Percentiles rank a stretch among this genome's conserved stretches.
These are phyloP conservation scores for Rhagonycha lutea DNA, from an alignment of 2,888 invertebrate genomes.

Conservation along the genomic window DNA sequence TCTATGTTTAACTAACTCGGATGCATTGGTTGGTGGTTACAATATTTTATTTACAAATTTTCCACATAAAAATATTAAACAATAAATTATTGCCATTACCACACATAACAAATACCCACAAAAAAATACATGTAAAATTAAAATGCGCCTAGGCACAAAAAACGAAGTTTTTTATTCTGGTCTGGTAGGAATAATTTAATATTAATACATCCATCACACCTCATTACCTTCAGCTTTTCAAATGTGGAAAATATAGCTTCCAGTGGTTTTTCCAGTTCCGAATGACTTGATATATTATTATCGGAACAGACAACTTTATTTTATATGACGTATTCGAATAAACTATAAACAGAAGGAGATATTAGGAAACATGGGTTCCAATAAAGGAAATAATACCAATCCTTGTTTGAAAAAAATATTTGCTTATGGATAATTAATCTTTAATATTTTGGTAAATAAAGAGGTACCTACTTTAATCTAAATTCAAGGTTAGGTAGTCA, in stretches of 20 bases:
- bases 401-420: neutral
- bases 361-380: neutral
- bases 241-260: conserved; percentile 30
- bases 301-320: neutral
- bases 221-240: conserved; percentile 40
- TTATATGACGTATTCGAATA: neutral
- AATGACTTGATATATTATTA: too few species aligned
- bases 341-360: neutral
- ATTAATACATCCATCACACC: conserved; percentile 40
- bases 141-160: neutral
- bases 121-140: neutral
- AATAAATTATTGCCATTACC: neutral
- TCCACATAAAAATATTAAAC: neutral
- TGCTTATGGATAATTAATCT: neutral
- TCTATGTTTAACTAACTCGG: neutral
- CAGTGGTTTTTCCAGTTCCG: neutral
- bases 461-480: too few species aligned
- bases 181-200: conserved; percentile 33
- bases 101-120: too few species aligned
- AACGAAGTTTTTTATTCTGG: neutral
- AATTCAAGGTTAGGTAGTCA: too few species aligned
- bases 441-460: neutral
- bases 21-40: neutral
- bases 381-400: neutral
- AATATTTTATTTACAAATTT: neutral